Percentiles rank a stretch among this genome's conserved stretches.
Conservation (phyloP, 2,888 invertebrate genomes). For the Eilema sororculum region DNA sequence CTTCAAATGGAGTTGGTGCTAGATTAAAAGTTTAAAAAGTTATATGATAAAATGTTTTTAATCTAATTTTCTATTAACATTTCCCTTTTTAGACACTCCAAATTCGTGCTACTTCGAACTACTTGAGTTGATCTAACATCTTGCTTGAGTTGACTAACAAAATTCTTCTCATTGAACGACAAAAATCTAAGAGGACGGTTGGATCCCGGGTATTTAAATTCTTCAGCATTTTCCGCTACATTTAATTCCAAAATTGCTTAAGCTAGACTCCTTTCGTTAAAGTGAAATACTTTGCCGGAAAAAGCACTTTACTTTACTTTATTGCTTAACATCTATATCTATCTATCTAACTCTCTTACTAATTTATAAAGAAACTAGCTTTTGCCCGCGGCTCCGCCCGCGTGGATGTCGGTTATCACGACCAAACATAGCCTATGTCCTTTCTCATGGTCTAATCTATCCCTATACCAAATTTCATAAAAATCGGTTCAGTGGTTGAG, state of each 20-base stretch:
- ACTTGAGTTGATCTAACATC: not conserved
- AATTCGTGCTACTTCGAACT: not conserved
- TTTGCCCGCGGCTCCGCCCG: too few species aligned
- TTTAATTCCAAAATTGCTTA: slow-evolving; percentile 46
- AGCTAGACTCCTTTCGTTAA: slow-evolving; percentile 28
- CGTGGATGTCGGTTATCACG: too few species aligned
- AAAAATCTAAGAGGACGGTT: slow-evolving; percentile 5
- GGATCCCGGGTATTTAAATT: slow-evolving; percentile 36
- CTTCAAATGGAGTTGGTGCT: not conserved
- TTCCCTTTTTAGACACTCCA: not conserved
- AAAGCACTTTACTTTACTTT: slow-evolving; percentile 3
- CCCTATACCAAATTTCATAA: too few species aligned
- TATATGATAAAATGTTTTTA: not conserved
- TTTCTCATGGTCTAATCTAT: too few species aligned
- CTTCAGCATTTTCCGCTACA: slow-evolving; percentile 43
- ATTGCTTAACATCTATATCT: not conserved
- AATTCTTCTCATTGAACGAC: not conserved
- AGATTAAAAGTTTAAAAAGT: not conserved
- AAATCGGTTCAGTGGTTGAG: too few species aligned
- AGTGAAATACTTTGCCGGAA: slow-evolving; percentile 13
- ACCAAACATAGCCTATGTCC: too few species aligned
- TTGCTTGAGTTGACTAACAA: too few species aligned
- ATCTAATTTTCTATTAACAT: not conserved
- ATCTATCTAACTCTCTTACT: too few species aligned
- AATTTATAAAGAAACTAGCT: too few species aligned